phyloP scores from a whole-genome alignment of 2,888 invertebrate genomes.

The Morinoia aosen region DNA sequence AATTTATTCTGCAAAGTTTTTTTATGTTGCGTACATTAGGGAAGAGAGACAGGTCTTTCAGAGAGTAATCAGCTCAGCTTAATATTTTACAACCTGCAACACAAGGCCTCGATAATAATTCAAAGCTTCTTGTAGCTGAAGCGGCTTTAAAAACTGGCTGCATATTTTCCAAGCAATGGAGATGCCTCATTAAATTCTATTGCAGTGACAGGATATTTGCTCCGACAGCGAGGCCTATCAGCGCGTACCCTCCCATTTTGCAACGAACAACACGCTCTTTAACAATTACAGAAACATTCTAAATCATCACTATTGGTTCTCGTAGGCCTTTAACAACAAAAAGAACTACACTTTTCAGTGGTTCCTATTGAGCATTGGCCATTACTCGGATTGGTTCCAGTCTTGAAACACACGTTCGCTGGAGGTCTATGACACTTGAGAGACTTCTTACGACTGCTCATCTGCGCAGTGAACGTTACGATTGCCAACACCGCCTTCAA shows the following conservation, averaged over 20 bases:
- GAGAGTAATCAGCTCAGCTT: neutral
- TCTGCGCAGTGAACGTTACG: slow-evolving; percentile 5
- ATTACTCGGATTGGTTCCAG: slow-evolving; percentile 2
- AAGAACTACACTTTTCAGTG: slow-evolving; percentile 6
- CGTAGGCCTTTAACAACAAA: neutral
- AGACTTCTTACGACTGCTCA: neutral
- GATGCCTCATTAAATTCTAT: slow-evolving; percentile 38
- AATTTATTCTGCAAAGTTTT: neutral
- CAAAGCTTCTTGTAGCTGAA: slow-evolving; percentile 17
- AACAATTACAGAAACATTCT: slow-evolving; percentile 40
- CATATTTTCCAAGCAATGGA: slow-evolving; percentile 12
- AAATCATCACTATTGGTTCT: slow-evolving; percentile 30
- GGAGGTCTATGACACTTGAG: neutral
- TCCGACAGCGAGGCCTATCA: neutral
- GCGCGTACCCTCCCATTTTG: neutral
- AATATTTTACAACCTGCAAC: slow-evolving; percentile 9
- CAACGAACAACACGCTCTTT: slow-evolving; percentile 16
- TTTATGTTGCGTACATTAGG: neutral
- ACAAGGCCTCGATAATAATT: slow-evolving; percentile 3
- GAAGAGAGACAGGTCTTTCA: slow-evolving; percentile 6
- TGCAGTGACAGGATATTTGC: slow-evolving; percentile 46
- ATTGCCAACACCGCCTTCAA: neutral
- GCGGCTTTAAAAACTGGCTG: neutral
- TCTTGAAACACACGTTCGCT: neutral
- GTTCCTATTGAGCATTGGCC: neutral